A percentile compares a stretch with the other conserved stretches of the same genome.
Conservation (phyloP, 2,113 vertebrate genomes). For the Cottus gobio region DNA sequence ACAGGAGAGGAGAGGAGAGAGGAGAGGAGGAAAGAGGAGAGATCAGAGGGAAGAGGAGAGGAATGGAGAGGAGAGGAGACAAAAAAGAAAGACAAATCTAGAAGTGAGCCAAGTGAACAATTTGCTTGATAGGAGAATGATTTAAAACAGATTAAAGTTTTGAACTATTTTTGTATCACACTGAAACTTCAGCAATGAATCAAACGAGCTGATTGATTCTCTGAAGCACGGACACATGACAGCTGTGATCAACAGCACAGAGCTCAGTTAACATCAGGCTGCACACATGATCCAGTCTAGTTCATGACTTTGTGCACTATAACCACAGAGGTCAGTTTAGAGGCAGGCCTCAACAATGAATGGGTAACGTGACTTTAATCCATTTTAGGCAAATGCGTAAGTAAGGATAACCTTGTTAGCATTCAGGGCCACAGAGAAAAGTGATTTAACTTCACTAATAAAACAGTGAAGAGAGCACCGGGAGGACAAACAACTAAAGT, state of each 20-base stretch:
- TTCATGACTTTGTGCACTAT: conserved; percentile 32
- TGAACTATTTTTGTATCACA: not conserved
- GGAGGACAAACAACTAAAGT: not conserved
- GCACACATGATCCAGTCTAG: conserved; percentile 57
- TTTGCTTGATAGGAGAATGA: not conserved
- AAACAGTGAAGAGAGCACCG: not conserved
- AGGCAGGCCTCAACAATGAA: not conserved
- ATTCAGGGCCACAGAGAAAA: not conserved
- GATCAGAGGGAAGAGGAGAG: not conserved
- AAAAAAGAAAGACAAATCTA: not conserved
- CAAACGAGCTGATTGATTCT: conserved; percentile 7
- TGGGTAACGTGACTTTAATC: not conserved
- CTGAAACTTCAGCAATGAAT: conserved; percentile 6
- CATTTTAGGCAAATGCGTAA: not conserved
- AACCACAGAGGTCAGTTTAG: conserved; percentile 14
- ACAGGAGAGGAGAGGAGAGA: no score
- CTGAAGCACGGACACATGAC: conserved; percentile 32
- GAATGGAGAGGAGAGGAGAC: not conserved
- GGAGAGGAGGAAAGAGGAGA: not conserved
- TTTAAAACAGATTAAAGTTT: not conserved
- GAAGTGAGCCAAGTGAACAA: not conserved
- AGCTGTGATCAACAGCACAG: conserved; percentile 33
- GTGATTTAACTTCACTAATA: not conserved
- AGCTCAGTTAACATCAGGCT: conserved; percentile 35
- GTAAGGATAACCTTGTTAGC: not conserved